Percentiles rank a stretch among this genome's conserved stretches.
Conservation (phyloP, 2,797 vertebrate species). For the Simalia tracyae region DNA sequence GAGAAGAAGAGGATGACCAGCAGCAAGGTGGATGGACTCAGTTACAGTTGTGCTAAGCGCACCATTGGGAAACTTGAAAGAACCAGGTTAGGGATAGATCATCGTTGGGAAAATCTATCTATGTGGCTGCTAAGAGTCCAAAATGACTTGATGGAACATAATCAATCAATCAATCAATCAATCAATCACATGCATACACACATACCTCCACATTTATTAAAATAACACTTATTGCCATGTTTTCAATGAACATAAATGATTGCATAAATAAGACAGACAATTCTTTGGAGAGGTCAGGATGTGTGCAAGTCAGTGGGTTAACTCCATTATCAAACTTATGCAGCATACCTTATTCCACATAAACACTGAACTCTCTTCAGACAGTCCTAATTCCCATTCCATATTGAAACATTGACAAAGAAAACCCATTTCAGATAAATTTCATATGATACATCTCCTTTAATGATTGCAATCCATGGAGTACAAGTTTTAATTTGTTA, state of each 20-base stretch:
- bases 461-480: conserved; percentile 52
- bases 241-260: conserved; percentile 42
- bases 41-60: background rate
- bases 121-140: no score
- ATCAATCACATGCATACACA: background rate
- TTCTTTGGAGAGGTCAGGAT: conserved; percentile 20
- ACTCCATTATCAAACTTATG: conserved; percentile 56
- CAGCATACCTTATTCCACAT: conserved; percentile 25
- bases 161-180: no score
- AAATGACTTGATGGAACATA: no score
- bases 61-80: no score
- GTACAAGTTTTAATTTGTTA: conserved; percentile 67
- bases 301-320: conserved; percentile 32
- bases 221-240: conserved; percentile 37
- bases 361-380: conserved; percentile 57
- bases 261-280: conserved; percentile 38
- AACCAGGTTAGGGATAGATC: background rate
- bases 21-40: background rate
- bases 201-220: background rate
- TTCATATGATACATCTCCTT: conserved; percentile 57
- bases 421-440: conserved; percentile 55
- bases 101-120: background rate
- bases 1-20: background rate
- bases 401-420: conserved; percentile 59
- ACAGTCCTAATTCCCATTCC: conserved; percentile 62